phyloP scores from a whole-genome alignment of 2,888 invertebrate species.

The Rhaphigaster nebulosa region DNA sequence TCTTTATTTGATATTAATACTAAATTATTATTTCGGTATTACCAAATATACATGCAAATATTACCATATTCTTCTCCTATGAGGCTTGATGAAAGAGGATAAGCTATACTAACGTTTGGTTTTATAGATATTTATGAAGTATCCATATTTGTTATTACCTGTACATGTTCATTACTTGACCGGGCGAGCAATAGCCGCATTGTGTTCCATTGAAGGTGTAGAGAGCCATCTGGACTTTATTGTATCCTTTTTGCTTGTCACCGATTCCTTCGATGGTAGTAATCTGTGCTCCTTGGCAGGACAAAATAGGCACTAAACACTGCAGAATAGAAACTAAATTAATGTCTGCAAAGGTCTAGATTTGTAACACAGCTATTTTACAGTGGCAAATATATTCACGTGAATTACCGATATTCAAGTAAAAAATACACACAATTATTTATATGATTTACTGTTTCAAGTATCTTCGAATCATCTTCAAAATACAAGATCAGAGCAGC shows the following conservation, averaged over 20 bases:
- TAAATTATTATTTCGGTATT: too few relatives aligned
- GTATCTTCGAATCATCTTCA: too few relatives aligned
- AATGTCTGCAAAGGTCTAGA: not conserved
- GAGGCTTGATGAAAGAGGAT: too few relatives aligned
- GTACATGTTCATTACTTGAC: conserved; percentile 84
- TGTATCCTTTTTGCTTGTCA: conserved; percentile 76
- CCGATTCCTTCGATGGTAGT: conserved; percentile 84
- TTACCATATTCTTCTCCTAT: too few relatives aligned
- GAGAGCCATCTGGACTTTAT: conserved; percentile 76
- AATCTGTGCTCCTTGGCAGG: conserved; percentile 78
- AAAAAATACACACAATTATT: too few relatives aligned
- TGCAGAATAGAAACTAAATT: conserved; percentile 66
- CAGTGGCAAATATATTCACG: too few relatives aligned
- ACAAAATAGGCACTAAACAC: conserved; percentile 77
- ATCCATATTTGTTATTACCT: conserved; percentile 69
- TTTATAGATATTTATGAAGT: too few relatives aligned
- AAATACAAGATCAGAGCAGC: too few relatives aligned
- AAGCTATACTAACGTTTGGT: not conserved
- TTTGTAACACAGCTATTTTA: not conserved
- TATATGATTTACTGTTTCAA: too few relatives aligned
- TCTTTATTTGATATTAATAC: too few relatives aligned
- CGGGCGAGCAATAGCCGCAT: conserved; percentile 83
- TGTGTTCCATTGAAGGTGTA: conserved; percentile 80
- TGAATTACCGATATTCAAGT: too few relatives aligned
- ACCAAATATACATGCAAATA: too few relatives aligned